A percentile compares a stretch with the other conserved stretches of the same genome.
Conservation (phyloP, 1,140 invertebrate genomes). For the Diabrotica undecimpunctata region DNA sequence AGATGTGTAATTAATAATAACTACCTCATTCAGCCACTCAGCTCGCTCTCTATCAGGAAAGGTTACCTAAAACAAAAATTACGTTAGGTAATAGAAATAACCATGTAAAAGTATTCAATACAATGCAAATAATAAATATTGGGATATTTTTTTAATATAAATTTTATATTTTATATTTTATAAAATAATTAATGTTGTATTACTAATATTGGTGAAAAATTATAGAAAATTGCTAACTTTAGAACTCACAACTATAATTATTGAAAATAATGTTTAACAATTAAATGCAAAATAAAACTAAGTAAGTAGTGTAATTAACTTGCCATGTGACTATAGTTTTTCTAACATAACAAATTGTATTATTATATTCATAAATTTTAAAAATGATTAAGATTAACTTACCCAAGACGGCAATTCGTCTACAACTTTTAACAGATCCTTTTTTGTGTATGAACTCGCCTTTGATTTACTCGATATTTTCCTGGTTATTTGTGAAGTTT, state of each 20-base stretch:
- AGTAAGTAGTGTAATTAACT: too few relatives aligned
- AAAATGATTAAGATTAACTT: constrained; percentile 6
- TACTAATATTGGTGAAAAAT: too few relatives aligned
- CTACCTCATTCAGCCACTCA: constrained; percentile 91
- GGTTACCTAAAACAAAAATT: constrained; percentile 61
- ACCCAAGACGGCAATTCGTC: constrained; percentile 36
- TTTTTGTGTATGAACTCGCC: constrained; percentile 26
- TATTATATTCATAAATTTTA: background rate
- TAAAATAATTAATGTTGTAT: too few relatives aligned
- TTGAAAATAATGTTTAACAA: too few relatives aligned
- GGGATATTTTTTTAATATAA: too few relatives aligned
- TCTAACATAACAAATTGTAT: background rate
- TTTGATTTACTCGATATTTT: constrained; percentile 27
- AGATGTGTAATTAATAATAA: constrained; percentile 29
- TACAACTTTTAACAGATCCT: constrained; percentile 26
- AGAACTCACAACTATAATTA: too few relatives aligned
- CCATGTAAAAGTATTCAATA: too few relatives aligned
- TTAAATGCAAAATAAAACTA: too few relatives aligned
- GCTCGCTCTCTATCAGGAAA: constrained; percentile 90
- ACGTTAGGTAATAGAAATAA: background rate
- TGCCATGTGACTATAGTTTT: too few relatives aligned
- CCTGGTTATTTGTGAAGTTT: constrained; percentile 23
- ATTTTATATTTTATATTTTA: too few relatives aligned
- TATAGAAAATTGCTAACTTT: too few relatives aligned
- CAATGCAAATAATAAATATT: too few relatives aligned